Evolutionary conservation across 2,888 invertebrate species (phyloP).

Genomic region (Tenthredo distinguenda): DNA sequence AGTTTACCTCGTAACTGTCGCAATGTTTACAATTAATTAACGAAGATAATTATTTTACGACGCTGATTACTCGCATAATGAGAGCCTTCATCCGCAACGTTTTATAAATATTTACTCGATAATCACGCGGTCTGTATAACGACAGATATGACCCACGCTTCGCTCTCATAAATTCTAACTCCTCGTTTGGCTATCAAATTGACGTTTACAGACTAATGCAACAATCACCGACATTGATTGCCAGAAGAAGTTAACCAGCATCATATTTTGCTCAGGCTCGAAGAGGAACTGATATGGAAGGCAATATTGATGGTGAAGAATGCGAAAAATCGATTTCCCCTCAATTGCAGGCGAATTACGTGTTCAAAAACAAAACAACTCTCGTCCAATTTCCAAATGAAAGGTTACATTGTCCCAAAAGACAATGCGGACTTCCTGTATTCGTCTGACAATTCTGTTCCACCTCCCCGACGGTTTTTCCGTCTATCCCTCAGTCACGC

Average conservation of each 20-base stretch:
- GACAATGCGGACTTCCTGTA: slow-evolving; percentile 31
- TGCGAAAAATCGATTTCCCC: neutral
- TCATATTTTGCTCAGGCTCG: neutral
- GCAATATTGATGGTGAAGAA: neutral
- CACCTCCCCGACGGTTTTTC: neutral
- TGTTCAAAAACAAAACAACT: slow-evolving; percentile 1
- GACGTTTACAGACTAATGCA: neutral
- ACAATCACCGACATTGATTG: neutral
- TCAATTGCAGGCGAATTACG: neutral
- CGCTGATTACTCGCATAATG: slow-evolving; percentile 41
- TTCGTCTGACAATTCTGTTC: slow-evolving; percentile 17
- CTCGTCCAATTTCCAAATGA: slow-evolving; percentile 31
- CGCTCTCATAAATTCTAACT: neutral
- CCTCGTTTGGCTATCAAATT: neutral
- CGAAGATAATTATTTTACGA: slow-evolving; percentile 49
- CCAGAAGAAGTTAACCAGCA: neutral
- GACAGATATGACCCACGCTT: neutral
- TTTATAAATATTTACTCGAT: slow-evolving; percentile 42
- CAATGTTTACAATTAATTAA: slow-evolving; percentile 53
- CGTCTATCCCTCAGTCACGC: slow-evolving; percentile 42
- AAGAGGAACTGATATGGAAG: neutral
- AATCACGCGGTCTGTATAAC: slow-evolving; percentile 13
- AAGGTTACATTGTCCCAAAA: slow-evolving; percentile 37
- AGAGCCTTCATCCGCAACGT: slow-evolving; percentile 42
- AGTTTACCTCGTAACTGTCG: slow-evolving; percentile 43